Evolutionary conservation across 1,140 invertebrate genomes (phyloP).

Genomic region (Drosophila willistoni): DNA sequence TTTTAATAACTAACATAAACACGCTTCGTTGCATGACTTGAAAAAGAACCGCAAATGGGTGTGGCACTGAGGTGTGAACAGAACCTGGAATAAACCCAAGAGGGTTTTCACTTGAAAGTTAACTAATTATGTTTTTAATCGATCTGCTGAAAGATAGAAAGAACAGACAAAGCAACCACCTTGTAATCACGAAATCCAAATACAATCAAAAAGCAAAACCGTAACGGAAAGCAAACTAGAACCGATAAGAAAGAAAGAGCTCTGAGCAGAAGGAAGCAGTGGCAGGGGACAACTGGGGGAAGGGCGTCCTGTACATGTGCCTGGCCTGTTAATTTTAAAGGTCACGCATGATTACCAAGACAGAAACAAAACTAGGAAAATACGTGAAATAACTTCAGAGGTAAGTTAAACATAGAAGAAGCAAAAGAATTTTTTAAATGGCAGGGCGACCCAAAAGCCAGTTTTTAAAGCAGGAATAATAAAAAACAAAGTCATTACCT

Average conservation of each 20-base stretch:
- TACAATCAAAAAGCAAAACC: neutral
- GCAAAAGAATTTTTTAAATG: too few relatives aligned
- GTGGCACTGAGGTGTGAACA: conserved; percentile 43
- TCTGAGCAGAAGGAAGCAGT: neutral
- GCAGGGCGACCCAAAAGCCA: too few relatives aligned
- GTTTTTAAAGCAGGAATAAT: too few relatives aligned
- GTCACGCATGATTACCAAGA: neutral
- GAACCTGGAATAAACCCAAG: neutral
- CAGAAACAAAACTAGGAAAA: neutral
- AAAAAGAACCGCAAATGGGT: conserved; percentile 38
- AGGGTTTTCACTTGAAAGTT: conserved; percentile 55
- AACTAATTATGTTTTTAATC: conserved; percentile 75
- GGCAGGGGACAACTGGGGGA: neutral
- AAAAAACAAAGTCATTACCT: too few relatives aligned
- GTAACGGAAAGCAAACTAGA: neutral
- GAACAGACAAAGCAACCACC: conserved; percentile 22
- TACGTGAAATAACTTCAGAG: neutral
- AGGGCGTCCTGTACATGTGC: neutral
- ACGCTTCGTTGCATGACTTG: conserved; percentile 56
- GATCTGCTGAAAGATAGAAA: conserved; percentile 35
- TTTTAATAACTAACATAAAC: conserved; percentile 75
- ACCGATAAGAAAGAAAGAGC: neutral
- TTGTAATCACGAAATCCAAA: conserved; percentile 53
- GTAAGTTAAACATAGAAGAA: too few relatives aligned
- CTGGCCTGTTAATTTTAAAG: conserved; percentile 3